Percentiles rank a stretch among this genome's conserved stretches.
These are phyloP conservation scores for Eupithecia exiguata DNA, from an alignment of 2,888 invertebrate species.

Conservation along the genomic window DNA sequence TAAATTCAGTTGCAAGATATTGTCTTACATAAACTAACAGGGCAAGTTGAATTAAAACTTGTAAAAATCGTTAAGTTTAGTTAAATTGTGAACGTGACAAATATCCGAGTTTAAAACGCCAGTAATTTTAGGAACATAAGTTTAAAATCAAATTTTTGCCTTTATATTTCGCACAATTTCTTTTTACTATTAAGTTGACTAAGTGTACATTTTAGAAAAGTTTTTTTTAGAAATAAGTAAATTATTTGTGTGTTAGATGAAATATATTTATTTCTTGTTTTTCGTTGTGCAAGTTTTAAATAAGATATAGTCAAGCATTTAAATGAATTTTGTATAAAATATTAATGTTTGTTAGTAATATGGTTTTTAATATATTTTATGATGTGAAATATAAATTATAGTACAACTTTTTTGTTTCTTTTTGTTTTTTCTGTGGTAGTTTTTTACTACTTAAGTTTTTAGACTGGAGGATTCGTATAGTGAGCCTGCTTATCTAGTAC, in stretches of 20 bases:
- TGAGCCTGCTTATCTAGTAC: neutral
- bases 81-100: neutral
- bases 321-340: constrained; percentile 44
- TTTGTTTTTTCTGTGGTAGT: constrained; percentile 21
- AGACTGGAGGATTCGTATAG: neutral
- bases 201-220: constrained; percentile 39
- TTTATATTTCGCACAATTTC: constrained; percentile 38
- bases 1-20: too few relatives aligned
- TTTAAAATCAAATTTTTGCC: constrained; percentile 13
- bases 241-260: constrained; percentile 44
- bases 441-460: constrained; percentile 1
- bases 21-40: too few relatives aligned
- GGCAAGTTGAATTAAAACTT: too few relatives aligned
- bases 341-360: constrained; percentile 51
- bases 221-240: constrained; percentile 34
- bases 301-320: constrained; percentile 53
- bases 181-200: constrained; percentile 29
- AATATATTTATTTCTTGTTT: constrained; percentile 41
- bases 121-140: neutral
- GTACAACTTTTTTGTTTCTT: constrained; percentile 56
- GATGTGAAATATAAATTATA: constrained; percentile 63
- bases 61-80: neutral
- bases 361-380: constrained; percentile 54
- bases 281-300: constrained; percentile 51
- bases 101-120: neutral